Percentiles rank a stretch among this genome's conserved stretches.
Evolutionary conservation across 2,113 vertebrate species (phyloP).

Genomic region (Gadus chalcogrammus): DNA sequence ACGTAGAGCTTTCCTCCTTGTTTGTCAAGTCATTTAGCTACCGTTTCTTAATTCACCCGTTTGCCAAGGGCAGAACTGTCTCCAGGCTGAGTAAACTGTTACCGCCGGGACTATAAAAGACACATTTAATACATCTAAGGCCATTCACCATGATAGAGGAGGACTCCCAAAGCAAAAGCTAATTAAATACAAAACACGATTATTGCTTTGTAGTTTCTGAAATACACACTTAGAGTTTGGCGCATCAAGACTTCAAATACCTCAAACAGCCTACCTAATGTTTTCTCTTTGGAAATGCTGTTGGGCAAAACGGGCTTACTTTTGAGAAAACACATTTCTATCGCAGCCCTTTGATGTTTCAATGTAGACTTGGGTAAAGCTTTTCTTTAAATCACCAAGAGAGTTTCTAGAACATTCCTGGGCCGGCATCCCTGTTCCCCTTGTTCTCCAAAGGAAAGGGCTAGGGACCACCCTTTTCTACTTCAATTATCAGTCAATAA

Average conservation of each 20-base stretch:
- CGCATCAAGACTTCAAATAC: no score
- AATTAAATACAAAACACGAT: neutral
- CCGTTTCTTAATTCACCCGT: slow-evolving; percentile 5
- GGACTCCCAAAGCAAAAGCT: neutral
- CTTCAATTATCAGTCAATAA: slow-evolving; percentile 20
- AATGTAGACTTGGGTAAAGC: neutral
- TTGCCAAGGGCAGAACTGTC: slow-evolving; percentile 16
- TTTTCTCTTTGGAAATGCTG: neutral
- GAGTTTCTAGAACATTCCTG: no score
- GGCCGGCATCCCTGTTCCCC: neutral
- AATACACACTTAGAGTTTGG: no score
- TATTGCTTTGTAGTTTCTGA: no score
- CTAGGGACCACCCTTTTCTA: slow-evolving; percentile 15
- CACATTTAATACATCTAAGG: neutral
- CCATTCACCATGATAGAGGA: neutral
- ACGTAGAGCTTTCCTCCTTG: slow-evolving; percentile 25
- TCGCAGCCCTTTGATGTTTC: neutral
- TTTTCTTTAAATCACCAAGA: neutral
- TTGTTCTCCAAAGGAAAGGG: neutral
- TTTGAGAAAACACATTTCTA: neutral
- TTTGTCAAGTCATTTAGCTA: slow-evolving; percentile 35
- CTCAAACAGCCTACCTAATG: no score
- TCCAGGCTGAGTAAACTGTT: slow-evolving; percentile 24
- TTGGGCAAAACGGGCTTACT: neutral
- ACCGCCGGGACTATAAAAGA: neutral